These are phyloP conservation scores for Poeciliopsis paucimaculata DNA, from an alignment of 2,797 vertebrate genomes.

Conservation along the genomic window DNA sequence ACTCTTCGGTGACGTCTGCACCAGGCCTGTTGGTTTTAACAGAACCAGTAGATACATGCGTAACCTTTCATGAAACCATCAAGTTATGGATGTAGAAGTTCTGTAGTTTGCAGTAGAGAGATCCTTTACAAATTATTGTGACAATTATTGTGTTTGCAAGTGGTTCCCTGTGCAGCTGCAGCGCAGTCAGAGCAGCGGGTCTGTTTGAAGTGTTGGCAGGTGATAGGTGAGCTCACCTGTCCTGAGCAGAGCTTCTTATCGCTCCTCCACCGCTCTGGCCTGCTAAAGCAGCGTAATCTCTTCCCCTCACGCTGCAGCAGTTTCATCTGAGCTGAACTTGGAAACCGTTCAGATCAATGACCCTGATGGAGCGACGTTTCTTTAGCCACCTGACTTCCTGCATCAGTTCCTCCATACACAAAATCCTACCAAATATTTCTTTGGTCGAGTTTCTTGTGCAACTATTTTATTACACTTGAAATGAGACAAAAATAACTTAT, in stretches of 20 bases:
- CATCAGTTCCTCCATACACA: constrained; percentile 31
- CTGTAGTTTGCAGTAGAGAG: not conserved
- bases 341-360: constrained; percentile 56
- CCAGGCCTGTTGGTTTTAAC: constrained; percentile 43
- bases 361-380: constrained; percentile 59
- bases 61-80: constrained; percentile 48
- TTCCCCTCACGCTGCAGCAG: constrained; percentile 43
- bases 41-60: constrained; percentile 82
- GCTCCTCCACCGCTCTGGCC: constrained; percentile 59
- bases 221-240: constrained; percentile 75
- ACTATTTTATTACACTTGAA: no score
- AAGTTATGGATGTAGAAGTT: constrained; percentile 13
- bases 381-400: constrained; percentile 45
- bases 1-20: constrained; percentile 24
- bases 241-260: constrained; percentile 75
- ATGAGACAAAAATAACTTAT: no score
- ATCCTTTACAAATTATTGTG: not conserved
- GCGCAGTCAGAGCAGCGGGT: constrained; percentile 52
- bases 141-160: not conserved
- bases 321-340: constrained; percentile 28
- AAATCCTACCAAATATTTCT: no score
- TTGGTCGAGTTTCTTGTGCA: no score
- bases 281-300: constrained; percentile 67
- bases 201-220: constrained; percentile 59
- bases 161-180: constrained; percentile 17